Base-by-base conservation (phyloP, 2,888 invertebrate genomes). In the Griposia aprilina region DNA sequence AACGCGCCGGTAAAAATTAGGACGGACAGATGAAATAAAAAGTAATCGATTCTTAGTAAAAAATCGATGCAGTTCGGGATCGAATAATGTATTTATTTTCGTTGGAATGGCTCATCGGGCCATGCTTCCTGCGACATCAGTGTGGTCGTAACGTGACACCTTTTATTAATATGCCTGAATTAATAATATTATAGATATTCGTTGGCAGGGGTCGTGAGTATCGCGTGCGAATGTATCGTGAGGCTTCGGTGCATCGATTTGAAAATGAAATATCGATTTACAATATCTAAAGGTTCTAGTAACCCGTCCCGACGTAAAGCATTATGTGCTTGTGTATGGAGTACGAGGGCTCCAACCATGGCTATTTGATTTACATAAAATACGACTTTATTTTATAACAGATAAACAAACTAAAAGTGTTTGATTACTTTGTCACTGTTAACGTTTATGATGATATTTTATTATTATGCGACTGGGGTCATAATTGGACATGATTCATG, bases 71-170 rank as follows among this genome's bases (percentile, higher is more conserved):
- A 92, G 90, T 93, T 93, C 85, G 89, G 92, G 89, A 93, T 93
- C 92, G 90, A 93, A 92, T 92, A 90, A 90, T 93, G 93, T 94
- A 94, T 95, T 89, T 95, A 94, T 96, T 95, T 96, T 95, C 94
- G 94, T 95, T 89, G 93, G 93, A 93, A 92, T 94, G 93, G 95
- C 88, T 94, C 96, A 95, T 75, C 94, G 94, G 94, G 92, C 93
- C 95, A 94, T 95, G 96, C 96, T 96, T 97, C 96, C 96, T 96
- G 96, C 95, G 95, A 94, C 95, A 92, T 92, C 92, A 93, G 96
- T 96, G 96, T 96, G 96, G 96, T 96, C 96, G 96, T 93, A 96
- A 97, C 93, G 60, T 87, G 94, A 97, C 93, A 96, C 96, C 94
- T 90, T 94, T 93, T 94, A 94, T 95, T 95, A 94, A 95, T 96